Evolutionary conservation across 2,797 vertebrate genomes (phyloP).

Genomic region (Micropoecilia bifurca): DNA sequence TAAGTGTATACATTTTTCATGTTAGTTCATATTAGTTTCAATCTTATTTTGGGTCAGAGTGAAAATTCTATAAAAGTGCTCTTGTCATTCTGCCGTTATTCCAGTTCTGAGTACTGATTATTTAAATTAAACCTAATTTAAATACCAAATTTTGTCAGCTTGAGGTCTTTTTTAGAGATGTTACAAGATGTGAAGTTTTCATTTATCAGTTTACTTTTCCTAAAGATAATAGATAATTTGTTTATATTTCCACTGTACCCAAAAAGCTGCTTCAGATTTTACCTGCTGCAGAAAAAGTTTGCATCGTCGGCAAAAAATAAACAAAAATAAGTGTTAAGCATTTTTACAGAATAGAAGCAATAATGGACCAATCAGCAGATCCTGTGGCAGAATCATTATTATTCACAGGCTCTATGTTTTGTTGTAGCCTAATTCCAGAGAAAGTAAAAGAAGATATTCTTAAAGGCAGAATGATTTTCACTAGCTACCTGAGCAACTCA

Average conservation of each 20-base stretch:
- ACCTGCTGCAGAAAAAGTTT: neutral
- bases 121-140: neutral
- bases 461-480: neutral
- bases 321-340: neutral
- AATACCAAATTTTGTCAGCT: neutral
- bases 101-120: neutral
- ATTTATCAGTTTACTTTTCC: neutral
- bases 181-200: neutral
- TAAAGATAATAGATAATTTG: neutral
- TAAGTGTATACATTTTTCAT: neutral
- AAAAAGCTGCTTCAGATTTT: neutral
- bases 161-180: neutral
- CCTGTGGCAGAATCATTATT: neutral
- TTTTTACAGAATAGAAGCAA: neutral
- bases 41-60: neutral
- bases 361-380: neutral
- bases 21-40: neutral
- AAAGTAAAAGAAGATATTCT: neutral
- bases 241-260: neutral
- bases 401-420: neutral
- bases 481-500: neutral
- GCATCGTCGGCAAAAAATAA: neutral
- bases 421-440: neutral
- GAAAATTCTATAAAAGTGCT: neutral
- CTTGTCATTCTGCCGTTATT: neutral